Base-by-base conservation (phyloP, 2,797 vertebrate genomes). In the Diplodus sargus region DNA sequence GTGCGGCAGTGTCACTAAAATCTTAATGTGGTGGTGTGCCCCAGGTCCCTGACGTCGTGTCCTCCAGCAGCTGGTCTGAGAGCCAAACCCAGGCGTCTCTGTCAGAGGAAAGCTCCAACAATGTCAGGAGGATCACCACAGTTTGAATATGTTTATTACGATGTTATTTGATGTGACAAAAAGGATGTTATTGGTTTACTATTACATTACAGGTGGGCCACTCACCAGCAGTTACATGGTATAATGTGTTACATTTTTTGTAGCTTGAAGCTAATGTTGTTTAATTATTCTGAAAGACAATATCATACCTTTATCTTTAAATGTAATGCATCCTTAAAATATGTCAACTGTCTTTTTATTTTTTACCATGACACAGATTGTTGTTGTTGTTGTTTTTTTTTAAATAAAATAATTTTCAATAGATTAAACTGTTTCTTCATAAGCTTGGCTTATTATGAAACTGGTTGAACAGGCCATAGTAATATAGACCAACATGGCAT, bases 11-110 rank as follows among this genome's bases (percentile, higher is more conserved):
- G 23, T 43, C 13, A 43, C 39, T 71, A 34, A 72, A 57, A 67
- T 59, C 10, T 47, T 12, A 63, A 69, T 73, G 0, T 52, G 49
- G 45, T 39, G 52, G 0, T 79, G 17, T 84, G n/a, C 60, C 39
- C 22, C 85, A 94, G 93, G 89, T 87, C 51, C 92, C 91, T 74
- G 91, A 93, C 78, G 84, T 91, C 0, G 85, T 90, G 52, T 72
- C 76, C 30, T 87, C 79, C 48, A 87, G 82, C 62, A 87, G 25
- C 70, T 47, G 22, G 12, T 89, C 87, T 59, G 82, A 87, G n/a
- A 84, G 30, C 23, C 78, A 69, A 23, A 22, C 39, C 25, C 81
- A 84, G 56, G 62, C 34, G n/a, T 62, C 45, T 74, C 4, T 56
- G 14, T 39, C 69, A 23, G 77, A 88, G 42, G 74, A 82, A 18